Evolutionary conservation across 2,797 vertebrate genomes (phyloP), one percentile per base, ranked within the genome.

Genomic region (Dryobates pubescens): DNA sequence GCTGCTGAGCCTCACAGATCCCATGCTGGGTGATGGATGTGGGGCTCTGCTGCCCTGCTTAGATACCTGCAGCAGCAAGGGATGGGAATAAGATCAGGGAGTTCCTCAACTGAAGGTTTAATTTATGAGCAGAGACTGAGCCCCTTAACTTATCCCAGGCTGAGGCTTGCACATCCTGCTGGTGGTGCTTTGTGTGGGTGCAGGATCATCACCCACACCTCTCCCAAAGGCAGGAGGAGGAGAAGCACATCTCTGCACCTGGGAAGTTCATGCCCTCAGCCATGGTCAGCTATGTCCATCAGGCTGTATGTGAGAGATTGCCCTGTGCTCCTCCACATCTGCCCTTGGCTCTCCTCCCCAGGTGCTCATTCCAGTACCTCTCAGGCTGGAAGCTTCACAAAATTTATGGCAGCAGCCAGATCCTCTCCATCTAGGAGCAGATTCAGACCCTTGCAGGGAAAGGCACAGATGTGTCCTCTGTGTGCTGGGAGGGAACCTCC

Each of bases 11-110:
- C 13, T 75, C 65, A 9, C 6, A 73, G 86, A 67, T 83, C 80
- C 83, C 45, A 5, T 14, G 69, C 17, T 53, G 62, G 87, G 45
- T 73, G 93, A 86, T 86, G 89, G 58, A 56, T 15, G 30, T 1
- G 10, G 61, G 58, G 75, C 45, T 83, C 75, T 77, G 72, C 78
- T 85, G 54, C 68, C 68, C 85, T 23, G 3, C 10, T 22, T 45
- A 0, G 17, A 88, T 92, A 67, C 51, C 51, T 90, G 82, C 23
- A 75, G 69, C 78, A 92, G 88, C 69, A 76, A 61, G 20, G 61
- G 81, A 38, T 94, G 90, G 89, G 78, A 96, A 75, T 61, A 87
- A 86, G 69, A 87, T 45, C 91, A 91, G 82, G 90, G 90, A 93
- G 88, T 95, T 95, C 82, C 74, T 92, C 81, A 65, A 19, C 41